These are phyloP conservation scores for Mallotus villosus DNA, from an alignment of 2,797 vertebrate species.

Conservation along the genomic window DNA sequence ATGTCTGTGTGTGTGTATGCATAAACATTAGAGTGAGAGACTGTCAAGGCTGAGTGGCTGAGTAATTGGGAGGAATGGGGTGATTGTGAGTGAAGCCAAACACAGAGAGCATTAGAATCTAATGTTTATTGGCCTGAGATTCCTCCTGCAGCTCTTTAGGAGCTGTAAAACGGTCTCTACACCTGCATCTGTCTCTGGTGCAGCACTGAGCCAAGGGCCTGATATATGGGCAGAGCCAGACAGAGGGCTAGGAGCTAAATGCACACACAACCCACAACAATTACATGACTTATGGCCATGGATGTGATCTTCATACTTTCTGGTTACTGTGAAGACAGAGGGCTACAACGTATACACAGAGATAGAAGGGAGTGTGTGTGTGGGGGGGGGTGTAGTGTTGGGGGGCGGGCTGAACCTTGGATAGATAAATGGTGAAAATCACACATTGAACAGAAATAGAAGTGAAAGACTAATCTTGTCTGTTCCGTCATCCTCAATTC, in stretches of 20 bases:
- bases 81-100: slow-evolving; percentile 84
- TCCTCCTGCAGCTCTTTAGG: slow-evolving; percentile 88
- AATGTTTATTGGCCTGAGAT: slow-evolving; percentile 86
- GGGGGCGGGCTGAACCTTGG: too few species aligned
- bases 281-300: slow-evolving; percentile 54
- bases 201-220: slow-evolving; percentile 89
- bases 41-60: slow-evolving; percentile 64
- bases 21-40: slow-evolving; percentile 10
- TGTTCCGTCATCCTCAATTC: too few species aligned
- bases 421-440: too few species aligned
- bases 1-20: slow-evolving; percentile 21
- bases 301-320: slow-evolving; percentile 65
- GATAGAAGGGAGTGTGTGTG: slow-evolving; percentile 9
- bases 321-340: neutral
- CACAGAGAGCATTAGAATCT: slow-evolving; percentile 83
- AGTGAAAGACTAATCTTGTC: too few species aligned
- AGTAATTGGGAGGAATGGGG: slow-evolving; percentile 84
- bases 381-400: too few species aligned
- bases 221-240: slow-evolving; percentile 83
- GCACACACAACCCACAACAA: slow-evolving; percentile 30
- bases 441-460: too few species aligned
- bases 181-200: slow-evolving; percentile 86
- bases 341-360: slow-evolving; percentile 26
- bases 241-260: slow-evolving; percentile 32
- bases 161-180: slow-evolving; percentile 90